Conservation (phyloP, 2,888 invertebrate species). For the Ormyrus labotus region DNA sequence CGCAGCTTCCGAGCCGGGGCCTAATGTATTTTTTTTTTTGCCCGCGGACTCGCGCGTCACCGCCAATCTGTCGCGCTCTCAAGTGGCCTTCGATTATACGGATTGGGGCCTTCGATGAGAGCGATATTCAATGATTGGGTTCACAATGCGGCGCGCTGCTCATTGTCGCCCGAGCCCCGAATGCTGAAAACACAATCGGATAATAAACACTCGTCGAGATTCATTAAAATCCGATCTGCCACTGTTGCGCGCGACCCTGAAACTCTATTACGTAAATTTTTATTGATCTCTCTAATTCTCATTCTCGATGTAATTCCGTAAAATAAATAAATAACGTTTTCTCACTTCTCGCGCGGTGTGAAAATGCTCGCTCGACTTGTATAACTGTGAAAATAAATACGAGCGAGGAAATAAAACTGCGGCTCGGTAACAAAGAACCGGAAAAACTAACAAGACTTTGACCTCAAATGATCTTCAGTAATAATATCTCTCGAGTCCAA, state of each 20-base stretch:
- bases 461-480: constrained; percentile 28
- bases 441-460: constrained; percentile 40
- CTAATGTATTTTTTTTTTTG: constrained; percentile 70
- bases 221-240: constrained; percentile 32
- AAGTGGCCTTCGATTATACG: constrained; percentile 53
- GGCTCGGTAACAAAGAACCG: constrained; percentile 14
- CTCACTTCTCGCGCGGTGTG: not conserved
- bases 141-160: constrained; percentile 1
- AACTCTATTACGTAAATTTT: constrained; percentile 31
- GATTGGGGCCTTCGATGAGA: constrained; percentile 11
- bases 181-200: constrained; percentile 35
- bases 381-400: not conserved
- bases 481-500: constrained; percentile 37
- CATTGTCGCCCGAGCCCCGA: constrained; percentile 12
- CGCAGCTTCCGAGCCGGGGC: constrained; percentile 65
- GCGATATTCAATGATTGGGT: constrained; percentile 5
- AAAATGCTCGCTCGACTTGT: not conserved
- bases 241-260: not conserved
- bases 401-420: not conserved
- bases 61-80: constrained; percentile 44
- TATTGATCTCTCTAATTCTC: not conserved
- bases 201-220: constrained; percentile 40
- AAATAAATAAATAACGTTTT: not conserved
- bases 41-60: constrained; percentile 4
- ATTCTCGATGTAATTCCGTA: not conserved